Percentiles rank a stretch among this genome's conserved stretches.
Conservation (phyloP, 1,140 invertebrate genomes). For the Zaprionus ornatus region DNA sequence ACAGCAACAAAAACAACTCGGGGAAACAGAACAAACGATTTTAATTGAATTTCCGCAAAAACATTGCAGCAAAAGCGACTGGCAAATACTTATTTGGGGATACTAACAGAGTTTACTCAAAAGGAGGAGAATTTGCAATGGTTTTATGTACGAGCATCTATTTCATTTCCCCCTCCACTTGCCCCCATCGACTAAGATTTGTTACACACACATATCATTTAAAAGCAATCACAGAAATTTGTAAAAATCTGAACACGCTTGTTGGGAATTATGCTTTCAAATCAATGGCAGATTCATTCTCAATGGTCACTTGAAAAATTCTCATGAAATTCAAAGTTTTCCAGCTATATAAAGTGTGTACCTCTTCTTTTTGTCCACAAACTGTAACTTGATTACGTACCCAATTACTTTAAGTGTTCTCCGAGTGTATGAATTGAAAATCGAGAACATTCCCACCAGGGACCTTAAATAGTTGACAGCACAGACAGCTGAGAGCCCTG, state of each 20-base stretch:
- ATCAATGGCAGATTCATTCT: background rate
- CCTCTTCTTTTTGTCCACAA: too few relatives aligned
- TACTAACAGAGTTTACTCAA: constrained; percentile 8
- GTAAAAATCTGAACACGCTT: background rate
- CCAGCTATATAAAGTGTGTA: background rate
- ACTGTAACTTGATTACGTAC: background rate
- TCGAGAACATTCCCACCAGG: background rate
- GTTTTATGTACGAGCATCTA: background rate
- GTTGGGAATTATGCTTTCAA: background rate
- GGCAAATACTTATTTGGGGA: constrained; percentile 24
- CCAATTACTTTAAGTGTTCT: constrained; percentile 20
- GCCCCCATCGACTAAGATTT: constrained; percentile 1
- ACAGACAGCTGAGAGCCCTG: background rate
- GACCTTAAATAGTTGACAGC: constrained; percentile 20
- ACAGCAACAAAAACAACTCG: background rate
- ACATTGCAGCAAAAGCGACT: constrained; percentile 33
- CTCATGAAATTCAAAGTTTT: constrained; percentile 2
- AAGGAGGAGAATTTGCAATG: constrained; percentile 5
- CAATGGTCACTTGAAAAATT: background rate
- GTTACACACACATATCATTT: constrained; percentile 1
- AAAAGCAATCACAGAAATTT: constrained; percentile 1
- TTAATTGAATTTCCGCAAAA: constrained; percentile 62
- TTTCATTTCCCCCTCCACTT: background rate
- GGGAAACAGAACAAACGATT: constrained; percentile 30
- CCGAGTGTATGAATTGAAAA: background rate